These are phyloP conservation scores for Drosophila lowei DNA, from an alignment of 1,140 invertebrate species.

Conservation along the genomic window DNA sequence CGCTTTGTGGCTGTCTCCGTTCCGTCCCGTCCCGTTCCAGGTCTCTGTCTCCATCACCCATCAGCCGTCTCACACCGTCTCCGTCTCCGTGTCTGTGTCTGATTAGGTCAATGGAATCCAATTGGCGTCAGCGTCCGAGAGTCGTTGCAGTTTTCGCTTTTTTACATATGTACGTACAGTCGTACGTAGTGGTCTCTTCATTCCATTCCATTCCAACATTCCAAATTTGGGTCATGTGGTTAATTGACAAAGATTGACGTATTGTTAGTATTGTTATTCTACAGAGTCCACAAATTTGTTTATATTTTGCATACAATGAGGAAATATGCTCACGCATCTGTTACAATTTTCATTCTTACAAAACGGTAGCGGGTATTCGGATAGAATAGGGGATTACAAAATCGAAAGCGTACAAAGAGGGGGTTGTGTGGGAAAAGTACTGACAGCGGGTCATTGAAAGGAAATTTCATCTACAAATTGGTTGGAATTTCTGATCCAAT, in stretches of 20 bases:
- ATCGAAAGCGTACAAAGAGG: no score
- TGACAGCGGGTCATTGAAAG: no score
- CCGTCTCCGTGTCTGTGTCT: slow-evolving; percentile 25
- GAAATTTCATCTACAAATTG: no score
- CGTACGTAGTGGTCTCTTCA: slow-evolving; percentile 15
- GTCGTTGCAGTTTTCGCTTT: slow-evolving; percentile 56
- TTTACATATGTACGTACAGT: slow-evolving; percentile 14
- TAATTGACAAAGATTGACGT: slow-evolving; percentile 81
- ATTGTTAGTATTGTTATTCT: slow-evolving; percentile 68
- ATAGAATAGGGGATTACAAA: no score
- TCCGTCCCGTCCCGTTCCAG: slow-evolving; percentile 17
- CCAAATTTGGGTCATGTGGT: slow-evolving; percentile 77
- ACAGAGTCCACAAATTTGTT: slow-evolving; percentile 65
- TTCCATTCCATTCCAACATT: slow-evolving; percentile 32
- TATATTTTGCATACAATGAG: slow-evolving; percentile 74
- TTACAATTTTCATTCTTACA: slow-evolving; percentile 26
- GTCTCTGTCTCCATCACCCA: no score
- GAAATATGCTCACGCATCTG: slow-evolving; percentile 61
- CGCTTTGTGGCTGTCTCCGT: slow-evolving; percentile 3
- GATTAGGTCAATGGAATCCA: slow-evolving; percentile 80
- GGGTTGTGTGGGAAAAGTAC: no score
- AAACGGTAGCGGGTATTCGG: no score
- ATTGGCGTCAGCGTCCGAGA: slow-evolving; percentile 51
- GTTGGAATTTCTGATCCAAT: no score
- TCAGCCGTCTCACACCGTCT: no score